A percentile compares a stretch with the other conserved stretches of the same genome.
Conservation (phyloP, 2,113 vertebrate species). For the Cyprinodon brontotheroides region DNA sequence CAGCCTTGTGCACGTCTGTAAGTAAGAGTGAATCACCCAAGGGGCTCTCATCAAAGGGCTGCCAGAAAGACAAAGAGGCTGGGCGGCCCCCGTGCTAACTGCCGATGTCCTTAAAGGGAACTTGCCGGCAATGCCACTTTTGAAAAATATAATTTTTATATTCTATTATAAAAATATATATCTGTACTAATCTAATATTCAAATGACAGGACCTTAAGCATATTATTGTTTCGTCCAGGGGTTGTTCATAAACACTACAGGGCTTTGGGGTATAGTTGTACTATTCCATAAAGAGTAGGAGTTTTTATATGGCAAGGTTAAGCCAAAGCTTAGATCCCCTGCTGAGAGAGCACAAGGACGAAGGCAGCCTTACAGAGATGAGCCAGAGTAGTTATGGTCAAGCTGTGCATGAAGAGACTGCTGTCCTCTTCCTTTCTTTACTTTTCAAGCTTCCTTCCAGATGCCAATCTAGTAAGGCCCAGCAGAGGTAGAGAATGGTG, state of each 20-base stretch:
- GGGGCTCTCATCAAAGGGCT: conserved; percentile 79
- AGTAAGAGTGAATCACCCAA: conserved; percentile 78
- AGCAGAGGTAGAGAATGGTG: conserved; percentile 66
- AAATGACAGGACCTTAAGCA: conserved; percentile 1
- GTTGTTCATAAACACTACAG: conserved; percentile 24
- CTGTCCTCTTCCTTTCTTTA: conserved; percentile 36
- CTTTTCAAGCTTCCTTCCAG: conserved; percentile 46
- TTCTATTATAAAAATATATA: conserved; percentile 30
- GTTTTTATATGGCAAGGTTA: conserved; percentile 69
- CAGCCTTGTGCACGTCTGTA: conserved; percentile 72
- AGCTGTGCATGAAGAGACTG: conserved; percentile 48
- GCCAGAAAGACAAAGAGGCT: conserved; percentile 78
- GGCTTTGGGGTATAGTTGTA: conserved; percentile 42
- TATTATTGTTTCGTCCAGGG: conserved; percentile 35
- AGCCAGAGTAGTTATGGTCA: conserved; percentile 67
- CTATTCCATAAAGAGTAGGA: conserved; percentile 39
- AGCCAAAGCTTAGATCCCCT: conserved; percentile 59
- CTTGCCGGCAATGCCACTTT: conserved; percentile 68
- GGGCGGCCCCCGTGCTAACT: conserved; percentile 61
- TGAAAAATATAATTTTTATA: conserved; percentile 26
- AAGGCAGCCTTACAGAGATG: conserved; percentile 67
- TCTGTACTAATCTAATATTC: not conserved
- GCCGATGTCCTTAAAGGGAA: conserved; percentile 73
- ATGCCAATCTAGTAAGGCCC: conserved; percentile 58
- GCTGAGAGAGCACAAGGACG: conserved; percentile 75